These are phyloP conservation scores for Procambarus virginalis DNA, from an alignment of 1,140 invertebrate genomes.

Conservation along the genomic window DNA sequence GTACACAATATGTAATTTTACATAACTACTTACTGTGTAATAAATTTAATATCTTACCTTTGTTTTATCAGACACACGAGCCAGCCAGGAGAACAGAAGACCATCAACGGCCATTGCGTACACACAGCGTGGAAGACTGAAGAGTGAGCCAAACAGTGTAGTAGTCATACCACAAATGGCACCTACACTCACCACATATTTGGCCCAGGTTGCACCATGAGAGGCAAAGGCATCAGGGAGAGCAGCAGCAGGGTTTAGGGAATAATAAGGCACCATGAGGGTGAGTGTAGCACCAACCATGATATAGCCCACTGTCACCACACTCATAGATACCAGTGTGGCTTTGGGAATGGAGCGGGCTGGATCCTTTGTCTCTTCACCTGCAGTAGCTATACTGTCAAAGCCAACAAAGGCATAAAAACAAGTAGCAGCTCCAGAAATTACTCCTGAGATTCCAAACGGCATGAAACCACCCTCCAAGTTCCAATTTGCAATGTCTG, in stretches of 20 bases:
- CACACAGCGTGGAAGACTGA: conserved; percentile 87
- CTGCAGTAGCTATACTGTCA: conserved; percentile 89
- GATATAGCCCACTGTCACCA: conserved; percentile 86
- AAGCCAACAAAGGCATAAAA: conserved; percentile 92
- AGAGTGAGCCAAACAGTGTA: conserved; percentile 88
- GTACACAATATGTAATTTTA: too few species aligned
- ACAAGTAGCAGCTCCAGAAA: conserved; percentile 86
- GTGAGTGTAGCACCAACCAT: conserved; percentile 88
- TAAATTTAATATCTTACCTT: conserved; percentile 75
- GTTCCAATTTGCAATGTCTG: conserved; percentile 86
- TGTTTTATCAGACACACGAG: conserved; percentile 83
- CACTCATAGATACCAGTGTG: conserved; percentile 84
- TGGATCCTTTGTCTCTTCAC: conserved; percentile 90
- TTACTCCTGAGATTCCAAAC: conserved; percentile 82
- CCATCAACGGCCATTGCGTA: conserved; percentile 94
- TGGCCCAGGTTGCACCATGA: conserved; percentile 81
- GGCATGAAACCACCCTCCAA: conserved; percentile 84
- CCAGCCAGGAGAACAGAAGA: conserved; percentile 86
- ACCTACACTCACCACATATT: conserved; percentile 89
- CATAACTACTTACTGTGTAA: not conserved
- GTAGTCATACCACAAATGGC: conserved; percentile 91
- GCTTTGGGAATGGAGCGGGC: conserved; percentile 86
- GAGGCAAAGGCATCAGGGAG: conserved; percentile 88
- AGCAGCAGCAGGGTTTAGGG: conserved; percentile 84
- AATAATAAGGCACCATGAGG: conserved; percentile 86